Evolutionary conservation across 2,113 vertebrate genomes (phyloP).

Genomic region (Nibea coibor): DNA sequence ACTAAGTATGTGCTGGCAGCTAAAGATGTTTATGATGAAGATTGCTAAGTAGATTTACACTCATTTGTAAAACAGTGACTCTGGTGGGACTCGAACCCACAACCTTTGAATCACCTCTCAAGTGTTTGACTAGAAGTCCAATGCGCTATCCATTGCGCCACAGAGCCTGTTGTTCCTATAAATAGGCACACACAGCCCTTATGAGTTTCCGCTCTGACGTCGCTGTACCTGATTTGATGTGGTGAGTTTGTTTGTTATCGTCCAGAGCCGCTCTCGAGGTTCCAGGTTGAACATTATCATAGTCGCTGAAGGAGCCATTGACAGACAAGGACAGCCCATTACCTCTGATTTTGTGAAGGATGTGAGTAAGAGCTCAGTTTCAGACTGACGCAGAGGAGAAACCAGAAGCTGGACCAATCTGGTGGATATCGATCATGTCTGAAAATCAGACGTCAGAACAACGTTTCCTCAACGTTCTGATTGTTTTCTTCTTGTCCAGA

Average conservation of each 20-base stretch:
- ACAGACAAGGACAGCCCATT: slow-evolving; percentile 80
- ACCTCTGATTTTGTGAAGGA: slow-evolving; percentile 75
- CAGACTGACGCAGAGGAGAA: slow-evolving; percentile 37
- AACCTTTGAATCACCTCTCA: slow-evolving; percentile 44
- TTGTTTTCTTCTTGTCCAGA: not conserved
- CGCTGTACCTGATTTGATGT: not conserved
- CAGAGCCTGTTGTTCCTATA: slow-evolving; percentile 9
- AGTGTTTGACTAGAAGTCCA: slow-evolving; percentile 23
- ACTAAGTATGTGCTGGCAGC: too few species aligned
- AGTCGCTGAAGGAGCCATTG: slow-evolving; percentile 88
- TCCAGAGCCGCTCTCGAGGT: slow-evolving; percentile 81
- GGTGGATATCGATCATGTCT: slow-evolving; percentile 1
- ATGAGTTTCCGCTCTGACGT: too few species aligned
- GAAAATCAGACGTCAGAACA: not conserved
- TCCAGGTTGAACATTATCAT: slow-evolving; percentile 85
- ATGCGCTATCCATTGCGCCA: slow-evolving; percentile 31
- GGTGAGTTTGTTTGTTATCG: slow-evolving; percentile 55
- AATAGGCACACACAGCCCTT: not conserved
- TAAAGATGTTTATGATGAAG: too few species aligned
- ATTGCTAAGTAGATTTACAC: too few species aligned
- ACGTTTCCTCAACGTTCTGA: not conserved
- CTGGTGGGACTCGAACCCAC: slow-evolving; percentile 46
- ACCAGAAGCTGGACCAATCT: slow-evolving; percentile 54
- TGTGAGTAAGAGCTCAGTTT: slow-evolving; percentile 71
- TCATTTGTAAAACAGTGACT: not conserved